Evolutionary conservation across 92 coral and sea anemone genomes (phyloP), one percentile per base, ranked within the genome.

Genomic region (Parazoanthus swiftii): DNA sequence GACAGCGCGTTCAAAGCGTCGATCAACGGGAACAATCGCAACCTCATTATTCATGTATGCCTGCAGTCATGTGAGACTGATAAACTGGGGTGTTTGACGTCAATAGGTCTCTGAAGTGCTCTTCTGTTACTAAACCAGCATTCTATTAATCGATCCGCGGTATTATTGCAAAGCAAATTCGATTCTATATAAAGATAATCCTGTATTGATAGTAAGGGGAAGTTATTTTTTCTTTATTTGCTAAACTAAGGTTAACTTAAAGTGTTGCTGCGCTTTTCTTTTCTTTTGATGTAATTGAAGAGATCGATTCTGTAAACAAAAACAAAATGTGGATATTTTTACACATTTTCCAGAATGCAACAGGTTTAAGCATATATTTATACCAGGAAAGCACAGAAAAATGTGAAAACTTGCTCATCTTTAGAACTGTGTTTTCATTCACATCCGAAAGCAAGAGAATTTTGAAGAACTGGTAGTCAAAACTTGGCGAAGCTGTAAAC

Each of bases 61-160:
- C 78, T 33, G 15, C 37, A 50, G 87, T 84, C 87, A 84, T 71
- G 87, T 70, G 87, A 72, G 43, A 80, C 48, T 43, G 75, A 26
- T 76, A 36, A 39, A 84, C 86, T 20, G 77, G 39, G n/a, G 25
- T 6, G 16, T 23, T 10, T 84, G 87, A 84, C 87, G 87, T 84
- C 87, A 84, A 84, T 26, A 16, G 13, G 48, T 25, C 6, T 63
- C 42, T 3, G 14, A 36, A 39, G 3, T 15, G 39, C 76, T 36
- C 77, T 29, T 14, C 70, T 63, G 70, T 25, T 73, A 29, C 77
- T 73, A 29, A 25, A 73, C 84, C 25, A 80, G 26, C 36, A 35
- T 37, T 54, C 70, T 51, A 26, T 78, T 78, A 73, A 3, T 29
- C 11, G 38, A 26, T 3, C 33, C 70, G 1, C 8, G 70, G 3